Conservation (phyloP, 1,140 invertebrate species). For the Drosophila asahinai region DNA sequence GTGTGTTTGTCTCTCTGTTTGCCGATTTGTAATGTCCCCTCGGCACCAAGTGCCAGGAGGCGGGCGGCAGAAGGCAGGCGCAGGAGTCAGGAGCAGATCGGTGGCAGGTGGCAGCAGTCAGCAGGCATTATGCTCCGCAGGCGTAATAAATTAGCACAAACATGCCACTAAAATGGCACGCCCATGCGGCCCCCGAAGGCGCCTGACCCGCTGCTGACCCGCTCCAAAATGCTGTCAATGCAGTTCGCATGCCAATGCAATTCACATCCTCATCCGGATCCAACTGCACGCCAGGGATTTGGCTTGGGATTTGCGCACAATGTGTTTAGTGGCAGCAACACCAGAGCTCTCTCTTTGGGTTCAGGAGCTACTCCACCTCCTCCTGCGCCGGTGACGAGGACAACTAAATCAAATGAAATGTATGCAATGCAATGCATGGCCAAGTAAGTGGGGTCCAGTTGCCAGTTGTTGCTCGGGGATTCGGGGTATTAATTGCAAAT, state of each 20-base stretch:
- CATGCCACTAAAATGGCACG: conserved; percentile 80
- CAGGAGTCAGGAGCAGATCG: not conserved
- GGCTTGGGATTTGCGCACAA: conserved; percentile 74
- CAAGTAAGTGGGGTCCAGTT: conserved; percentile 24
- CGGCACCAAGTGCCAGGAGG: conserved; percentile 6
- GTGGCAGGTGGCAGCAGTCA: conserved; percentile 21
- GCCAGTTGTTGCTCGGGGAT: conserved; percentile 21
- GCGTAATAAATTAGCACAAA: conserved; percentile 82
- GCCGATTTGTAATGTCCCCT: conserved; percentile 42
- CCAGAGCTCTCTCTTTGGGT: conserved; percentile 5
- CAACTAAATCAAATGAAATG: conserved; percentile 59
- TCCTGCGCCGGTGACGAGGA: conserved; percentile 35
- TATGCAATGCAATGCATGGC: conserved; percentile 35
- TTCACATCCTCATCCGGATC: conserved; percentile 24
- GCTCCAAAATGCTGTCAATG: conserved; percentile 78
- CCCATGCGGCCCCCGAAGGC: conserved; percentile 57
- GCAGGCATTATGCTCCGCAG: conserved; percentile 70
- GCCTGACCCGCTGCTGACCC: conserved; percentile 33
- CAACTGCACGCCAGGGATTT: conserved; percentile 73
- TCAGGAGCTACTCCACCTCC: not conserved
- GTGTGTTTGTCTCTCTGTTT: conserved; percentile 14
- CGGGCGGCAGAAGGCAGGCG: not conserved
- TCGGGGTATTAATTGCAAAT: conserved; percentile 47
- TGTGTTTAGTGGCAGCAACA: conserved; percentile 73
- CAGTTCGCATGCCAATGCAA: conserved; percentile 70